phyloP scores from a whole-genome alignment of 2,888 invertebrate genomes.

The Caenorhabditis afra region DNA sequence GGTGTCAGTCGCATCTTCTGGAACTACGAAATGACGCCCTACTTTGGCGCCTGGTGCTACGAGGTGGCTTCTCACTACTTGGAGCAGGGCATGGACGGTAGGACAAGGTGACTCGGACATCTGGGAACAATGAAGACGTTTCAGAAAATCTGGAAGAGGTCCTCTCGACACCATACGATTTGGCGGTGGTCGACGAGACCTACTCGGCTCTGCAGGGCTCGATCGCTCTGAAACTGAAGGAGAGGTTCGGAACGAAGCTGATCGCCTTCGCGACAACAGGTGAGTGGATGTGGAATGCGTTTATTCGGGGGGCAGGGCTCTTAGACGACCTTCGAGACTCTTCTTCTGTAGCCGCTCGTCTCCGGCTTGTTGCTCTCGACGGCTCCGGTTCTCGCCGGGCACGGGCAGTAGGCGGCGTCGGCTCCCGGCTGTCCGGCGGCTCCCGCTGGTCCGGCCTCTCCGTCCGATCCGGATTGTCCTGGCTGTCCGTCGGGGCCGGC shows the following conservation, averaged over 20 bases:
- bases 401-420: constrained; percentile 60
- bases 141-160: constrained; percentile 40
- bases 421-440: constrained; percentile 61
- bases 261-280: constrained; percentile 63
- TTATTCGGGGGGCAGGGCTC: constrained; percentile 1
- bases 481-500: constrained; percentile 64
- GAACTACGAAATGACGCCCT: constrained; percentile 52
- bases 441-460: constrained; percentile 65
- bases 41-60: constrained; percentile 34
- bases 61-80: constrained; percentile 40
- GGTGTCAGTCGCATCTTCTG: constrained; percentile 56
- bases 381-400: constrained; percentile 58
- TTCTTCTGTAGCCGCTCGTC: constrained; percentile 51
- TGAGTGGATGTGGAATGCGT: constrained; percentile 1
- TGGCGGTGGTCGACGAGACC: constrained; percentile 62
- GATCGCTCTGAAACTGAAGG: constrained; percentile 58
- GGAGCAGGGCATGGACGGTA: constrained; percentile 39
- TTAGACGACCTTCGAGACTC: constrained; percentile 60
- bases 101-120: neutral
- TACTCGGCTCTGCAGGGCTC: constrained; percentile 58
- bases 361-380: constrained; percentile 51
- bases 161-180: constrained; percentile 47
- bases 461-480: constrained; percentile 56
- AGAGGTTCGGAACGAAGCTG: constrained; percentile 56
- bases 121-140: neutral